Evolutionary conservation across 2,797 vertebrate genomes (phyloP), one percentile per base, ranked within the genome.

Genomic region (Yasuhikotakia modesta): DNA sequence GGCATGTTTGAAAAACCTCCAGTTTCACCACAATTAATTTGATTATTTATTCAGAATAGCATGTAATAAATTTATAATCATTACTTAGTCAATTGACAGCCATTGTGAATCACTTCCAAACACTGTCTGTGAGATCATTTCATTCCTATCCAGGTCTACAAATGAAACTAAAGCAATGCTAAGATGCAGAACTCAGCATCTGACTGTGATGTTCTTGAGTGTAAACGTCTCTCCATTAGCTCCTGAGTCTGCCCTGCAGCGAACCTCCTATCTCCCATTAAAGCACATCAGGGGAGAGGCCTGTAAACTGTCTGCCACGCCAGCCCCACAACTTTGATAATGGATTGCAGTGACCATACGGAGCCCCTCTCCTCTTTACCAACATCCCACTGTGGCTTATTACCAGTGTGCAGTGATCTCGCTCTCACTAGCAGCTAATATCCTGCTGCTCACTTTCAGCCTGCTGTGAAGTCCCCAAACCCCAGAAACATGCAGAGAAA

Each of bases 321-420:
- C 58, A 4, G 8, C 48, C 22, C 48, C 48, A 55, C 83, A 71
- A 82, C 78, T 64, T 79, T 84, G 82, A 75, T 79, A 85, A 81
- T 82, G 22, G 74, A 43, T 43, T 43, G 39, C 39, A 43, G 24
- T 83, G 79, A 83, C 81, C 39, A 43, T 43, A 8, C 10, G 76
- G 24, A 52, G 27, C 68, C 57, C 83, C 88, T 85, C 87, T 81
- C 57, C 83, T 35, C 60, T 70, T 32, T 53, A 45, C 60, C 78
- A 73, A 83, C 81, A 79, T 90, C 89, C 89, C 79, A 74, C 88
- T 86, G 89, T 84, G 91, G 81, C 86, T 89, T 90, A 90, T 92
- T 92, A 91, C 72, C 48, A 64, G 32, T 60, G 71, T 64, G 68
- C 76, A 13, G 60, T 24, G 39, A 73, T 70, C 75, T 70, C 22